phyloP scores from a whole-genome alignment of 2,888 invertebrate genomes.

The Brachyopa scutellaris region DNA sequence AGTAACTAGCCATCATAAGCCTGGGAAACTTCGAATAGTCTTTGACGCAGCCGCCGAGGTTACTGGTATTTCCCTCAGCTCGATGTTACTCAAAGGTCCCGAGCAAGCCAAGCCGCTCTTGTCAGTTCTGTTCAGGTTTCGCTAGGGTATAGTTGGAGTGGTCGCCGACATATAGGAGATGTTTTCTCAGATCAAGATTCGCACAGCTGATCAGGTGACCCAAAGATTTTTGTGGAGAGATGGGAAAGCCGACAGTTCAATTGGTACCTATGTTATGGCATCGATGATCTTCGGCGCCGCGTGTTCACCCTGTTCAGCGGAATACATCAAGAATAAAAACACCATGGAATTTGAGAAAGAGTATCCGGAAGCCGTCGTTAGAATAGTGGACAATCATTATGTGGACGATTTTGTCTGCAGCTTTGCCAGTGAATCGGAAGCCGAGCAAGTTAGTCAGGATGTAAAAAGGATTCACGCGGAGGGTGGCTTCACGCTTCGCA shows the following conservation, averaged over 20 bases:
- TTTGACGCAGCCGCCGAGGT: too few relatives aligned
- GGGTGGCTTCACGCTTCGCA: neutral
- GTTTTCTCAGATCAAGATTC: constrained; percentile 1
- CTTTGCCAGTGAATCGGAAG: neutral
- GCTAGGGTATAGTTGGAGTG: neutral
- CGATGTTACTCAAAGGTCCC: too few relatives aligned
- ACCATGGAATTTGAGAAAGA: neutral
- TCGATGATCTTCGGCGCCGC: constrained; percentile 66
- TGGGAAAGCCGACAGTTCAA: constrained; percentile 9
- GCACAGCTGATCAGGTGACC: constrained; percentile 65
- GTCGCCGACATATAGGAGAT: neutral
- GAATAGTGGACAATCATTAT: neutral
- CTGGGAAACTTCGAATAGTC: neutral
- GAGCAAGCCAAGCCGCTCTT: neutral
- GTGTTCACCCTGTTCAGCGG: constrained; percentile 52
- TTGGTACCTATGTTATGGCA: constrained; percentile 39
- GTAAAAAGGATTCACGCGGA: neutral
- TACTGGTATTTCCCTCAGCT: too few relatives aligned
- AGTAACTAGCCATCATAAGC: neutral
- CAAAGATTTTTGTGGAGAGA: constrained; percentile 68
- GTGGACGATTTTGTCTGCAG: constrained; percentile 1
- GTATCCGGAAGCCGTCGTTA: neutral
- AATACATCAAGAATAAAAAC: constrained; percentile 44
- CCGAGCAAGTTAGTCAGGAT: neutral
- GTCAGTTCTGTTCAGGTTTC: neutral